These are phyloP conservation scores for Tychaedon coryphoeus DNA, from an alignment of 2,113 vertebrate species.

Conservation along the genomic window DNA sequence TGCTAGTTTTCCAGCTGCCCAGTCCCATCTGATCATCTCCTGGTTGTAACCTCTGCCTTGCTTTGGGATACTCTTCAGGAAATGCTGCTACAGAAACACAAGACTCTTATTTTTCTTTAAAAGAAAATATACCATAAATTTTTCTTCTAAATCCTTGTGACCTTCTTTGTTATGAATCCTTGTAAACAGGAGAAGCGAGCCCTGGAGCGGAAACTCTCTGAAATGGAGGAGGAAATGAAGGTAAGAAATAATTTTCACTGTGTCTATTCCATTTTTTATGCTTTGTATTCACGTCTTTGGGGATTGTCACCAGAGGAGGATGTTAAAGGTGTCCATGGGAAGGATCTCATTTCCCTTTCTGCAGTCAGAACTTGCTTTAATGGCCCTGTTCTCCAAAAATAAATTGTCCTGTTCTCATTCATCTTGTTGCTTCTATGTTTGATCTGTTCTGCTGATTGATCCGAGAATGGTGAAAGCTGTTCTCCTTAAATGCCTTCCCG, in stretches of 20 bases:
- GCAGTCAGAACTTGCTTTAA: neutral
- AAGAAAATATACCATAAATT: neutral
- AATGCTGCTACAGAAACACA: neutral
- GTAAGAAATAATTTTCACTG: conserved; percentile 67
- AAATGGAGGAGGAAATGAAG: conserved; percentile 98
- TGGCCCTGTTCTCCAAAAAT: neutral
- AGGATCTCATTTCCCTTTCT: neutral
- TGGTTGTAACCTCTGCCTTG: neutral
- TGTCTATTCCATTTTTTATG: neutral
- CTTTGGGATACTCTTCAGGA: neutral
- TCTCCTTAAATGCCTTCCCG: neutral
- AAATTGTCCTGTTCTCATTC: neutral
- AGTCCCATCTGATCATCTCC: neutral
- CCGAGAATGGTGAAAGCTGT: neutral
- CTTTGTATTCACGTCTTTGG: neutral
- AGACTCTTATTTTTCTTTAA: neutral
- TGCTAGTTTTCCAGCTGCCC: neutral
- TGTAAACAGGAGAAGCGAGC: conserved; percentile 87
- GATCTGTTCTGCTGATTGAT: neutral
- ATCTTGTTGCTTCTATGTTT: neutral
- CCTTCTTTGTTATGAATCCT: conserved; percentile 18
- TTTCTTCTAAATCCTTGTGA: neutral
- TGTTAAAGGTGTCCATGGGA: neutral
- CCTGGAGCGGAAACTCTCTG: conserved; percentile 91
- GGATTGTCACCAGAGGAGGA: neutral